Evolutionary conservation across 2,113 vertebrate genomes (phyloP).

Genomic region (Agelaius tricolor): DNA sequence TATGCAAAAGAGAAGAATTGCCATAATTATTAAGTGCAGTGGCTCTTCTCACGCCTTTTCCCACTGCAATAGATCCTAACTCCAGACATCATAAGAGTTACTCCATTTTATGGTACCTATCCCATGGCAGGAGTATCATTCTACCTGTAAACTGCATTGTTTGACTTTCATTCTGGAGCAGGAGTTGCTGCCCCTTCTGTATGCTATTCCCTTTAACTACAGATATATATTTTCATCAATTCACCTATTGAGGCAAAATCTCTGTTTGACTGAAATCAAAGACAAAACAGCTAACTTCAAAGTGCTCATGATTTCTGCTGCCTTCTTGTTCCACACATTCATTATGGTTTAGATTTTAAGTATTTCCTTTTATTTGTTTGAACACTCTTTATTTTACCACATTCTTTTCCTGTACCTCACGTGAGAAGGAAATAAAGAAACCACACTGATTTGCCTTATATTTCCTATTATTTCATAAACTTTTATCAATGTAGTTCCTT

Average conservation of each 20-base stretch:
- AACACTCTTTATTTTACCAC: not conserved
- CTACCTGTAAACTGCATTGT: not conserved
- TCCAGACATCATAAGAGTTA: not conserved
- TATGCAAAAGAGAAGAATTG: not conserved
- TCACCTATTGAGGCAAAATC: not conserved
- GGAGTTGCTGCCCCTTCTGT: not conserved
- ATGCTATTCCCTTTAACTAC: not conserved
- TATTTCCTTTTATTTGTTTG: slow-evolving; percentile 5
- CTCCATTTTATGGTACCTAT: not conserved
- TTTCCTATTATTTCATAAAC: not conserved
- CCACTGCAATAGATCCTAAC: not conserved
- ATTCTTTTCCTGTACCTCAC: not conserved
- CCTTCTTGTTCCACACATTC: not conserved
- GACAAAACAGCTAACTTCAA: not conserved
- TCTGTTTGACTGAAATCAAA: not conserved
- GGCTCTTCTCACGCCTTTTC: not conserved
- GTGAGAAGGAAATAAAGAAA: not conserved
- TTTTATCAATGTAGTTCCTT: not conserved
- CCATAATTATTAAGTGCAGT: not conserved
- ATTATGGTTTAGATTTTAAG: not conserved
- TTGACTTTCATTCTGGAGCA: not conserved
- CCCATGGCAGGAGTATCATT: not conserved
- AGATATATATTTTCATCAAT: not conserved
- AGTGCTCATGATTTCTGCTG: not conserved
- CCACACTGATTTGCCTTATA: not conserved